Base-by-base conservation (phyloP, 2,888 invertebrate genomes). In the Halictus ligatus region DNA sequence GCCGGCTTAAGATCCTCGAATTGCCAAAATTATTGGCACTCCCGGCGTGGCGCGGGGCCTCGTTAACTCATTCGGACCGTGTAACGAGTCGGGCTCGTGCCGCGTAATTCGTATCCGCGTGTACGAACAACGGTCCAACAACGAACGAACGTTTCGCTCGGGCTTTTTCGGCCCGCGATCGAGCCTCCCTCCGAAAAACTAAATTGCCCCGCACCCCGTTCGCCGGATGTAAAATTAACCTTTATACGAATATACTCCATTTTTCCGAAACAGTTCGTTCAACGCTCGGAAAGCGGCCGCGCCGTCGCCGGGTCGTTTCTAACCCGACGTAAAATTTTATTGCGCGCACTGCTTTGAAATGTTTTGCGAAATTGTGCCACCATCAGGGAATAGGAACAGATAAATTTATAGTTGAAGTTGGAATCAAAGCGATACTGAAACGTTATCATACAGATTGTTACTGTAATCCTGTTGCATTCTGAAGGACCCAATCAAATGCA, bases 11-110 rank as follows among this genome's bases (percentile, higher is more conserved):
- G 75, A 58, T 58, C 67, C 60, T 79, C 71, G 84, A 78, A 84
- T 81, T 78, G 73, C 75, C 69, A 25, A 81, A 86, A 85, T 79
- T 81, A 85, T 81, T 79, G 74, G 60, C 81, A 74, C 73, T 78
- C 80, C 12, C 35, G 58, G 40, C 43, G 73, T 43, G 73, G 60
- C 40, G 48, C 35, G 8, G 46, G 43, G 58, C 75, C 83, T 86
- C 83, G 75, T 78, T 78, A 76, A 73, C n/a, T 72, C 72, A 67
- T 67, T 78, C 75, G 73, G 25, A 15, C 25, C 74, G 50, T 73
- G 72, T 84, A 78, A 84, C 83, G 75, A 83, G 78, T 25, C 75
- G 54, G 40, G 10, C 78, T 84, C 75, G 75, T 35, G 75, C 29
- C 67, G 50, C 64, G 18, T 35, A 29, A 60, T 74, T 74, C 82